Evolutionary conservation across 2,113 vertebrate genomes (phyloP), one percentile per base, ranked within the genome.

Genomic region (Cottus gobio): DNA sequence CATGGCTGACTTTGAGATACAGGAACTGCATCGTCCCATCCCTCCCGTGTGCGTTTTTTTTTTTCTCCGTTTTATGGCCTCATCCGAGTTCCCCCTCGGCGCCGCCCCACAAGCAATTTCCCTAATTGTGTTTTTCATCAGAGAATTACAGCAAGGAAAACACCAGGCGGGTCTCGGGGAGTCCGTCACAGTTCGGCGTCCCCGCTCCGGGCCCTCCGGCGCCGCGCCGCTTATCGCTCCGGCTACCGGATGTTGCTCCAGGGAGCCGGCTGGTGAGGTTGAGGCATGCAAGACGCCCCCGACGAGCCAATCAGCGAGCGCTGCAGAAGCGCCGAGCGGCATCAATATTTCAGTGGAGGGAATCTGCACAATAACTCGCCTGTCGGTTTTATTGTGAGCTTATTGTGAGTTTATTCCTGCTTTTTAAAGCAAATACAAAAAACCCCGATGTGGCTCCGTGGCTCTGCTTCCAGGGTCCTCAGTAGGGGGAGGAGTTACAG

Each of bases 41-140:
- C n/a, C n/a, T n/a, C n/a, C n/a, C n/a, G n/a, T n/a, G n/a, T n/a
- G n/a, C n/a, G n/a, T n/a, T n/a, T n/a, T n/a, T n/a, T n/a, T n/a
- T n/a, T 37, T 13, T 64, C 37, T 54, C 10, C 34, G 24, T 82
- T 76, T 84, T 44, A 80, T 79, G 54, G 71, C 58, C 64, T 83
- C 68, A 54, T 31, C 76, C 9, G 12, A 39, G 46, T 68, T 68
- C 83, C 20, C 61, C 77, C 48, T 77, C 63, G 11, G 72, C 8
- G 28, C 50, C 20, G 77, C 62, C 67, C 70, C 64, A 30, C 28
- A 10, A 84, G 77, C 64, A 4, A 64, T 85, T 90, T 84, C 42
- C 69, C 60, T 87, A 84, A 88, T 83, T 86, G 84, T 87, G 85
- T 87, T 82, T 85, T 85, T 82, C 83, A 79, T 80, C 80, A 71